Conservation (phyloP, 2,113 vertebrate species). For the Lophura nycthemera region DNA sequence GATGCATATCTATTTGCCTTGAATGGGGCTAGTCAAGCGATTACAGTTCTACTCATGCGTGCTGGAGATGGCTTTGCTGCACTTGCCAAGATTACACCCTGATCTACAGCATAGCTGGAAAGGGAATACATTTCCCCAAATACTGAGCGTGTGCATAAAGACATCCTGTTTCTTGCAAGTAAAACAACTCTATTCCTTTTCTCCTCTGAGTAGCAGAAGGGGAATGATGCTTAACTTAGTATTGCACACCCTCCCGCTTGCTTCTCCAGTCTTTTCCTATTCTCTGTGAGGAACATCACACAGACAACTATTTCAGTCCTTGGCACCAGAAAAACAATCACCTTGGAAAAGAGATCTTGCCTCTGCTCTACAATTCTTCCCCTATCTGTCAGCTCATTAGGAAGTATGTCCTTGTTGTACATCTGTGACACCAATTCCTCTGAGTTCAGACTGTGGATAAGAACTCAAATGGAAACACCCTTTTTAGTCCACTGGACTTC, state of each 20-base stretch:
- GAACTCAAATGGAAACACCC: constrained; percentile 2
- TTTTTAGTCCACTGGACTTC: not conserved
- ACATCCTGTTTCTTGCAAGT: not conserved
- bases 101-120: constrained; percentile 37
- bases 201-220: not conserved
- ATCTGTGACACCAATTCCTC: not conserved
- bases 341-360: constrained; percentile 4
- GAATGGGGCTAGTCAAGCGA: constrained; percentile 52
- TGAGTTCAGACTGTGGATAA: not conserved
- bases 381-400: constrained; percentile 20
- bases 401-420: not conserved
- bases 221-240: not conserved
- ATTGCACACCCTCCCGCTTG: not conserved
- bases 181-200: constrained; percentile 10
- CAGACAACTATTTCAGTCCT: constrained; percentile 27
- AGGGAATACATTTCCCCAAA: constrained; percentile 38
- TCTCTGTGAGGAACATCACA: not conserved
- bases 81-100: constrained; percentile 46
- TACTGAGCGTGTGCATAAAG: not conserved
- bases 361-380: not conserved
- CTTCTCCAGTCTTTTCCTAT: constrained; percentile 24
- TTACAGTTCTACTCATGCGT: constrained; percentile 38
- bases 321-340: constrained; percentile 12
- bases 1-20: constrained; percentile 35
- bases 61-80: constrained; percentile 44